Base-by-base conservation (phyloP, 2,113 vertebrate species). In the Clarias macrocephalus region DNA sequence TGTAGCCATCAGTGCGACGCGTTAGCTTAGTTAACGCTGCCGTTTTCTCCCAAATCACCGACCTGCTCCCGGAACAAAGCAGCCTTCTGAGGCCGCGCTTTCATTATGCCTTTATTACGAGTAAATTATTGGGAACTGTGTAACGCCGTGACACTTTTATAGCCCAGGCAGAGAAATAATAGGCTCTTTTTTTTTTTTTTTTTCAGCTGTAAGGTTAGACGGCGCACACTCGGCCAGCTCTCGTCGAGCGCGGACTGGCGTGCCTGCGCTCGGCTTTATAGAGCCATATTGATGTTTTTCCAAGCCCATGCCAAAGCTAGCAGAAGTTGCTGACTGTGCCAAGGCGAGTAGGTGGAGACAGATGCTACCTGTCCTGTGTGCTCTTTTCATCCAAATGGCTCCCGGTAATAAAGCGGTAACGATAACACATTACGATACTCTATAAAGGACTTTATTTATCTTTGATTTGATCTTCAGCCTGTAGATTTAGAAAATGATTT, bases 341-440 rank as follows among this genome's bases (percentile, higher is more conserved):
- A 96, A 96, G 91, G 93, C 94, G 7, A 92, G 94, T 94, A 95
- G 95, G 93, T 93, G 93, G 94, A 93, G 94, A 94, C 95, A 96
- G 95, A 95, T 95, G 95, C 94, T 96, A 96, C 94, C 94, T 95
- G 95, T 95, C 94, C 93, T 93, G 89, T 88, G 57, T 75, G 85
- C 89, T 92, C 92, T 90, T 93, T 92, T 72, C 92, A 93, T 93
- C 93, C 95, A 95, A 93, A 95, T 94, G 94, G 93, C 93, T 92
- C 89, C 86, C 84, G 81, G 92, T 94, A 94, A 95, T 94, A 95
- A 94, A 95, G 93, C 92, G 91, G 89, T 95, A 95, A 94, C 93
- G 89, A 93, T 93, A 93, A 94, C 92, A 91, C 92, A 94, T 92
- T 8, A 48, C 7, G 48, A 48, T 48, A 48, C 48, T n/a, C n/a